Conservation (phyloP, 2,888 invertebrate species). For the Megaustenia siamemsis region DNA sequence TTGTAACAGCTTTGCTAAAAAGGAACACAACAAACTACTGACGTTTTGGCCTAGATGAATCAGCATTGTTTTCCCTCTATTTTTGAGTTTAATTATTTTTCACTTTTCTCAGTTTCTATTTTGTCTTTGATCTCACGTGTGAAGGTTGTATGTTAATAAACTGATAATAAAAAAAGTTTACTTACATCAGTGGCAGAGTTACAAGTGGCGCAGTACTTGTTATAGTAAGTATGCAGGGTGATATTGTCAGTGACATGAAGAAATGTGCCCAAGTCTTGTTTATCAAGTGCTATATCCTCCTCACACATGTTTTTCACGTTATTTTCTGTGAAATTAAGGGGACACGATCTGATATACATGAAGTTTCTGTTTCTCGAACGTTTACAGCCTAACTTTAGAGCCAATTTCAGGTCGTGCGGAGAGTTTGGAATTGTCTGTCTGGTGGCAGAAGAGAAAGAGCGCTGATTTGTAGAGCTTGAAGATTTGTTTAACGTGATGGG, state of each 20-base stretch:
- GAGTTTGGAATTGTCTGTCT: not conserved
- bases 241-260: not conserved
- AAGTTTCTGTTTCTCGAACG: not conserved
- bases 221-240: not conserved
- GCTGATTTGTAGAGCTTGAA: not conserved
- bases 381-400: not conserved
- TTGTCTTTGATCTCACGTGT: constrained; percentile 18
- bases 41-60: no score
- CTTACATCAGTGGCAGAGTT: not conserved
- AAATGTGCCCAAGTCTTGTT: not conserved
- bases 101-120: not conserved
- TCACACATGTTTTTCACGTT: not conserved
- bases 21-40: not conserved
- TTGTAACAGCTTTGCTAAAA: not conserved
- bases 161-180: not conserved
- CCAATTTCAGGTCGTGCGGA: not conserved
- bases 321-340: not conserved
- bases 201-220: constrained; percentile 24
- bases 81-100: no score
- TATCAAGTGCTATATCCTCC: not conserved
- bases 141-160: not conserved
- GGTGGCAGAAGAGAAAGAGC: not conserved
- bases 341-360: constrained; percentile 22
- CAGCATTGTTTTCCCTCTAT: no score
- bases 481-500: not conserved